A percentile compares a stretch with the other conserved stretches of the same genome.
Conservation (phyloP, 2,888 invertebrate genomes). For the Volucella zonaria region DNA sequence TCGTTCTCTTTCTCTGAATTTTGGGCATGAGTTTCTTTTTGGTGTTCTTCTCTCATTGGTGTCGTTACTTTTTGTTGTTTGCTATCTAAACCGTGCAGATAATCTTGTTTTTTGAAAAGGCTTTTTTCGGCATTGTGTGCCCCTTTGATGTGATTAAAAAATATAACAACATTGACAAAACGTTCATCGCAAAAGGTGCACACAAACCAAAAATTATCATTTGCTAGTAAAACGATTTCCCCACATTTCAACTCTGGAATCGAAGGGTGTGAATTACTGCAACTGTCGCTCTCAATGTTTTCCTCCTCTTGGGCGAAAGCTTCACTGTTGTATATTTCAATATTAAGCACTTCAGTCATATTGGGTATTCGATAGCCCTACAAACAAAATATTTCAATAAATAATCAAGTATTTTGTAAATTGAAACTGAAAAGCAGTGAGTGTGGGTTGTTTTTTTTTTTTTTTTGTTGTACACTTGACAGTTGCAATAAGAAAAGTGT, state of each 20-base stretch:
- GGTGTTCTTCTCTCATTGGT: constrained; percentile 1
- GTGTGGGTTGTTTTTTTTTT: neutral
- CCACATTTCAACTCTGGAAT: constrained; percentile 50
- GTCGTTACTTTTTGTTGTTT: neutral
- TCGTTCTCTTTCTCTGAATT: constrained; percentile 16
- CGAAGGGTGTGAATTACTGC: neutral
- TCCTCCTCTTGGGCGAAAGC: neutral
- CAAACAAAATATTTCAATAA: neutral
- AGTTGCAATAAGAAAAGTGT: neutral
- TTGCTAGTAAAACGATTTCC: constrained; percentile 54
- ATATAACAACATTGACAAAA: constrained; percentile 53
- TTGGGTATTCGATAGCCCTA: neutral
- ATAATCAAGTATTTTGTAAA: neutral
- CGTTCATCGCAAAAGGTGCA: constrained; percentile 65
- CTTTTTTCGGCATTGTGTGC: constrained; percentile 42
- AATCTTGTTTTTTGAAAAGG: neutral
- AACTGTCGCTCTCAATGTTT: neutral
- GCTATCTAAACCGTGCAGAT: neutral
- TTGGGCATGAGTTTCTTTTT: neutral
- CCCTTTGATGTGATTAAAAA: constrained; percentile 58
- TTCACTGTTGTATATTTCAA: constrained; percentile 11
- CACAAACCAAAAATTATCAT: constrained; percentile 62
- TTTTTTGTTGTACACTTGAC: neutral
- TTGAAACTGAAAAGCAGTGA: too few relatives aligned
- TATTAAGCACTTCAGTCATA: constrained; percentile 33